Evolutionary conservation across 2,888 invertebrate genomes (phyloP).

Genomic region (Alviniconcha strummeri): DNA sequence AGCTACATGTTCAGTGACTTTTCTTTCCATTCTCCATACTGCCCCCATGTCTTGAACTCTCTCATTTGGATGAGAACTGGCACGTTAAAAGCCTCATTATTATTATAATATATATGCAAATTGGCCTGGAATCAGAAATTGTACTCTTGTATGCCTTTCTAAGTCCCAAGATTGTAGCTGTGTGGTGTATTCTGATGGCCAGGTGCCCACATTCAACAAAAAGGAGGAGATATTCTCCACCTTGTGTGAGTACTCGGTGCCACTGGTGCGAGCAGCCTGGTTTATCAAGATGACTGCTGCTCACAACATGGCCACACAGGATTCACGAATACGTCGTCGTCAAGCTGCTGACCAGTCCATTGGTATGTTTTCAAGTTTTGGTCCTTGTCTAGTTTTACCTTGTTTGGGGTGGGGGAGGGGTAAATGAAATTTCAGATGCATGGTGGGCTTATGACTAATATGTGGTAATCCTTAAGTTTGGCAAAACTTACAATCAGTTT

Average conservation of each 20-base stretch:
- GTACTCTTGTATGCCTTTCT: neutral
- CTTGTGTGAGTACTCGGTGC: slow-evolving; percentile 94
- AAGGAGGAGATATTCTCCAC: slow-evolving; percentile 94
- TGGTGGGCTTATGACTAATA: too few species aligned
- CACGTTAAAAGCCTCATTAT: too few species aligned
- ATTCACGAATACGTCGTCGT: slow-evolving; percentile 86
- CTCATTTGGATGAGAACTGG: too few species aligned
- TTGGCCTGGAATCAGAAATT: too few species aligned
- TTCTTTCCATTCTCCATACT: neutral
- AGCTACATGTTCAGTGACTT: neutral
- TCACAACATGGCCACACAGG: slow-evolving; percentile 94
- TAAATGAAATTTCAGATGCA: too few species aligned
- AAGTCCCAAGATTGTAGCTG: neutral
- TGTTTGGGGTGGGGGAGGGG: too few species aligned
- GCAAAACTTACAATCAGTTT: too few species aligned
- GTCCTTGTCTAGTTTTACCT: too few species aligned
- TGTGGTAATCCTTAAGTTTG: too few species aligned
- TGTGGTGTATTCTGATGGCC: neutral
- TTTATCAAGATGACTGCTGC: slow-evolving; percentile 97
- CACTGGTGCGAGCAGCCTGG: slow-evolving; percentile 93
- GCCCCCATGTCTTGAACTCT: too few species aligned
- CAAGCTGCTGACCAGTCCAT: slow-evolving; percentile 66
- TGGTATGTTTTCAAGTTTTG: slow-evolving; percentile 47
- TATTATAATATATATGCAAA: too few species aligned
- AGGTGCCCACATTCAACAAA: slow-evolving; percentile 96